phyloP scores from a whole-genome alignment of 2,113 vertebrate genomes.

The Sinocyclocheilus anshuiensis region DNA sequence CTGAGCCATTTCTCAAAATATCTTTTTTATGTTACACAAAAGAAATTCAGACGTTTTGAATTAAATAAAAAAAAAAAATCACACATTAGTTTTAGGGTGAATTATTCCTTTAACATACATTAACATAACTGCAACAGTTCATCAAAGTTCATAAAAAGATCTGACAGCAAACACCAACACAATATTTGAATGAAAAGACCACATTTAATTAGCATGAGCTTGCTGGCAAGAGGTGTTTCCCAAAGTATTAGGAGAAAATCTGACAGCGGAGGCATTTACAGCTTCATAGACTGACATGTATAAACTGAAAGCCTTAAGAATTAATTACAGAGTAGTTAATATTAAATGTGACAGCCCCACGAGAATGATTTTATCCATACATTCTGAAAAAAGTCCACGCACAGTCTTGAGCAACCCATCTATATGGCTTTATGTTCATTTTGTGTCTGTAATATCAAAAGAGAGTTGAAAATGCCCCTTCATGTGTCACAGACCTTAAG shows the following conservation, averaged over 20 bases:
- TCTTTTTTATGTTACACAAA: too few relatives aligned
- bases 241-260: conserved; percentile 39
- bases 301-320: conserved; percentile 44
- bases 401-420: conserved; percentile 25
- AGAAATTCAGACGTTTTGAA: too few relatives aligned
- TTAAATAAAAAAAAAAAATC: too few relatives aligned
- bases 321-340: conserved; percentile 41
- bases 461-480: conserved; percentile 45
- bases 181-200: conserved; percentile 50
- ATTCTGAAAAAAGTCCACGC: conserved; percentile 29
- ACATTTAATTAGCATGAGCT: conserved; percentile 57
- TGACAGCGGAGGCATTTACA: conserved; percentile 34
- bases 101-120: too few relatives aligned
- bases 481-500: conserved; percentile 38
- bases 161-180: neutral
- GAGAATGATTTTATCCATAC: conserved; percentile 34
- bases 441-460: conserved; percentile 43
- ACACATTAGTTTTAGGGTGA: too few relatives aligned
- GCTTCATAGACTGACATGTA: conserved; percentile 36
- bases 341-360: conserved; percentile 9
- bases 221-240: conserved; percentile 25
- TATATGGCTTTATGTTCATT: conserved; percentile 53
- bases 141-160: neutral
- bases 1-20: too few relatives aligned
- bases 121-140: too few relatives aligned